Evolutionary conservation across 2,888 invertebrate species (phyloP), one percentile per base, ranked within the genome.

Genomic region (Idaea aversata): DNA sequence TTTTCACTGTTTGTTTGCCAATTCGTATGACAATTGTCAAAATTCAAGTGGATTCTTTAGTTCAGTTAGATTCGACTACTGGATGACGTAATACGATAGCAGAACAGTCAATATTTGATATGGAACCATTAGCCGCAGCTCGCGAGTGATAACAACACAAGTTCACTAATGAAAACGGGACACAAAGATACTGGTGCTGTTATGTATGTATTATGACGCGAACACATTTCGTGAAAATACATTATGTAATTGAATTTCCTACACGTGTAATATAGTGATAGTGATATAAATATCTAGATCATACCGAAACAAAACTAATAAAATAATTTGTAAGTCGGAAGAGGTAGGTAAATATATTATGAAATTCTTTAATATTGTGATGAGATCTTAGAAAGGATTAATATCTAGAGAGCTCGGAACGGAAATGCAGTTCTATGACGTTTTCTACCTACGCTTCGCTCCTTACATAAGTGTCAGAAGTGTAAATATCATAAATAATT

Each of bases 61-160:
- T 25, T 25, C 25, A 25, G 25, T 25, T 25, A 25, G 25, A 71
- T 75, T 77, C 72, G 76, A 79, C 83, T 82, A 78, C 79, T 79
- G 82, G 74, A 77, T 91, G 90, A 90, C 90, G 90, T 90, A 87
- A 89, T 74, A 72, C 83, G 89, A 88, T 89, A 90, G 83, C 81
- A 78, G 81, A 86, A 85, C 87, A 86, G 89, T 90, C 86, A 90
- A 90, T 91, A 91, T 91, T 91, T 91, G 89, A 90, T 90, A 87
- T 80, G 80, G 77, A 82, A 78, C 88, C 88, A 88, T 89, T 89
- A 90, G 86, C 82, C 76, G 76, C 79, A 72, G 77, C 72, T 75
- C 36, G 36, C 36, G 36, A 75, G 82, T 81, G 90, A 90, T 91
- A 90, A 88, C 83, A 81, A 75, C 78, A 79, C 87, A 85, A 88